These are phyloP conservation scores for Pangasius larnaudii DNA, from an alignment of 2,797 vertebrate genomes.

Conservation along the genomic window DNA sequence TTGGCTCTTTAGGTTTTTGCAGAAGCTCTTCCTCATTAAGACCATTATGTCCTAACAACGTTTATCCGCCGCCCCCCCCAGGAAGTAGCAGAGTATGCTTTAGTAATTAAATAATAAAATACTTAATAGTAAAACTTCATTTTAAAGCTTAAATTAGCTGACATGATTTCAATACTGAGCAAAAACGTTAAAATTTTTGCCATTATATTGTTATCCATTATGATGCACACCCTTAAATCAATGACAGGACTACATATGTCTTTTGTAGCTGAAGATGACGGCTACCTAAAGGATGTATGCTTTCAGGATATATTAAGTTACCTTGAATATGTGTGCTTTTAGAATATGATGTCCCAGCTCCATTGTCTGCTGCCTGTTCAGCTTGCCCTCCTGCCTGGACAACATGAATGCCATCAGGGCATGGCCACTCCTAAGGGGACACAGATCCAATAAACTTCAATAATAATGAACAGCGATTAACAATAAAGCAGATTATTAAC, in stretches of 20 bases:
- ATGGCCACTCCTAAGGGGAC: conserved; percentile 85
- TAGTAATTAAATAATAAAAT: not conserved
- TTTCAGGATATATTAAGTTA: conserved; percentile 61
- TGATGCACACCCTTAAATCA: not conserved
- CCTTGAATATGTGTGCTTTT: conserved; percentile 99
- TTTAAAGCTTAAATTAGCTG: not conserved
- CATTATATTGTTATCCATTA: not conserved
- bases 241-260: not conserved
- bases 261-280: not conserved
- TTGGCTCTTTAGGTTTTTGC: not conserved
- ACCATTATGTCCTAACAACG: too few relatives aligned
- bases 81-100: not conserved
- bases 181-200: not conserved
- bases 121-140: too few relatives aligned
- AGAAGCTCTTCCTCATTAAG: too few relatives aligned
- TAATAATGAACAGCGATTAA: not conserved
- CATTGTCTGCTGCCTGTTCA: conserved; percentile 98
- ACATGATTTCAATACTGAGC: not conserved
- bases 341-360: conserved; percentile 98
- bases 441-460: not conserved
- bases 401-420: conserved; percentile 98
- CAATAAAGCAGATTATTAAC: not conserved
- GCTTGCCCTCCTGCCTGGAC: conserved; percentile 94
- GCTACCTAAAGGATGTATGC: not conserved
- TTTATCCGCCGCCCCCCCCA: too few relatives aligned